phyloP scores from a whole-genome alignment of 2,888 invertebrate genomes.

The Nomada flava region DNA sequence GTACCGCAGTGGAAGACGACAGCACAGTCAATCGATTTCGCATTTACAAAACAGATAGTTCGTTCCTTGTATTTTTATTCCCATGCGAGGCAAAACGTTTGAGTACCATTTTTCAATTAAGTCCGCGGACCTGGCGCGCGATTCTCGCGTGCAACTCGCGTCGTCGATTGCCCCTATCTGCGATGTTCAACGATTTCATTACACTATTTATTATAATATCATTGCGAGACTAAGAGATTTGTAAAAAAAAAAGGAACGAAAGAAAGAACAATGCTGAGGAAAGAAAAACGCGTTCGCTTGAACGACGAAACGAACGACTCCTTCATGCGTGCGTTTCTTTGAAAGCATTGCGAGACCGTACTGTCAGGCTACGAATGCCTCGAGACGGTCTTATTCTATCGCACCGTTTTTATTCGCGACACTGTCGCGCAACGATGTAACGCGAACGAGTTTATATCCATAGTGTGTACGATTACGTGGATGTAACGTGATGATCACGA shows the following conservation, averaged over 20 bases:
- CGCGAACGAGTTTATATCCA: slow-evolving; percentile 53
- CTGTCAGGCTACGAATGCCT: slow-evolving; percentile 25
- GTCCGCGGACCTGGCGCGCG: not conserved
- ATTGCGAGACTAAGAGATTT: slow-evolving; percentile 39
- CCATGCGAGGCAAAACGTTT: slow-evolving; percentile 28
- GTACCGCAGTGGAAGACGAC: slow-evolving; percentile 56
- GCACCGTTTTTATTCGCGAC: slow-evolving; percentile 20
- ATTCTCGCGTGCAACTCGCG: slow-evolving; percentile 20
- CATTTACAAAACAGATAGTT: slow-evolving; percentile 46
- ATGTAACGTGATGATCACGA: slow-evolving; percentile 42
- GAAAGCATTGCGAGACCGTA: slow-evolving; percentile 12
- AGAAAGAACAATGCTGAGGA: not conserved
- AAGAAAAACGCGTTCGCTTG: not conserved
- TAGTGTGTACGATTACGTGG: slow-evolving; percentile 57
- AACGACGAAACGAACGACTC: slow-evolving; percentile 32
- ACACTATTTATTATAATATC: slow-evolving; percentile 42
- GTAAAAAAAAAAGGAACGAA: slow-evolving; percentile 22
- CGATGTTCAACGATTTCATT: slow-evolving; percentile 47
- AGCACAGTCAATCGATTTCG: slow-evolving; percentile 52
- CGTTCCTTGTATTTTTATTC: slow-evolving; percentile 45
- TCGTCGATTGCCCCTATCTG: slow-evolving; percentile 23
- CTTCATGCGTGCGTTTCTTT: slow-evolving; percentile 41
- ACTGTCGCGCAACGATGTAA: slow-evolving; percentile 30
- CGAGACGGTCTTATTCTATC: slow-evolving; percentile 1
- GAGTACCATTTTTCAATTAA: slow-evolving; percentile 28